Evolutionary conservation across 2,888 invertebrate species (phyloP), one percentile per base, ranked within the genome.

Genomic region (Zelleria hepariella): DNA sequence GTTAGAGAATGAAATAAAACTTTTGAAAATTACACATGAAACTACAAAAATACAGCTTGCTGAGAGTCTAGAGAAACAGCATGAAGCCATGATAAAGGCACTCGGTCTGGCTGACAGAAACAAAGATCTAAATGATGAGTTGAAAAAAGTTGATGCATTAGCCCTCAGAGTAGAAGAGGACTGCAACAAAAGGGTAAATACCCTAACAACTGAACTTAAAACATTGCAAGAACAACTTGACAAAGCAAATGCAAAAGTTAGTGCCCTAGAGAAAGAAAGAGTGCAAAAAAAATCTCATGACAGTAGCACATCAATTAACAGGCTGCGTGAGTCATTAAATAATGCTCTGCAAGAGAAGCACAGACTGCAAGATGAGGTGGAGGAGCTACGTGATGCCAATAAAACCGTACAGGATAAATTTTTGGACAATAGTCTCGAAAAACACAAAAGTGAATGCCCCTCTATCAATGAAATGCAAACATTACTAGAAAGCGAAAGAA

Each of bases 81-180:
- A 95, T 76, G 95, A 95, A 74, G 95, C 95, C 4, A 95, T 95
- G 94, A 86, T 93, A 53, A 85, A 93, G 65, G 95, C 95, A 5
- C 80, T 95, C 52, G 89, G 89, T 69, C 86, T 95, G 58, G 94
- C 94, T n/a, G 93, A 94, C 65, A 90, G 92, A 67, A 95, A 95
- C 69, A 92, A 92, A 71, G 84, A 84, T 60, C 75, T 95, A 58
- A 92, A 94, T 76, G 91, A 92, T 61, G 94, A 95, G 75, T 72
- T 95, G 63, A 90, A 91, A 64, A 94, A 94, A 72, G 91, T 95
- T 56, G 95, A 95, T 73, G 89, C 91, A 65, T 90, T 94, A 64
- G 95, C 95, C 2, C 77, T 95, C 61, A 91, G 91, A 64, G 93
- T 95, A 10, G 95, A 95, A 82, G 91, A 92, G 47, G 94, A 94